Evolutionary conservation across 2,888 invertebrate species (phyloP), one percentile per base, ranked within the genome.

Genomic region (Andricus quercusramuli): DNA sequence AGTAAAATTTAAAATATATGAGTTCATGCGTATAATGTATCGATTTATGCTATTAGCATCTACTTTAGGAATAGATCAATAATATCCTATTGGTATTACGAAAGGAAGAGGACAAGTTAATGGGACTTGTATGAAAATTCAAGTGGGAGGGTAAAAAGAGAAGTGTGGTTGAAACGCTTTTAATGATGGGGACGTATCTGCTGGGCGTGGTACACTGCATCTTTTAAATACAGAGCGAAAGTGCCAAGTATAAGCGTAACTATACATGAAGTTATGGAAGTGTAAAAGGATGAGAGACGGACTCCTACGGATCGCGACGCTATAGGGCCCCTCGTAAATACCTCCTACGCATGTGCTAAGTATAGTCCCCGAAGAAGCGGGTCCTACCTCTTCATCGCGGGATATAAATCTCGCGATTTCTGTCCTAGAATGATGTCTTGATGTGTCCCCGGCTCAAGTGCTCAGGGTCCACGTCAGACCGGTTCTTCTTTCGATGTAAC

Each of bases 351-450:
- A 82, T 78, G 78, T 68, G 80, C 84, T 80, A 84, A 84, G 84
- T 84, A 82, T 82, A 82, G 78, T 83, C 82, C 79, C 79, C 25
- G 47, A 70, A 79, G 79, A 80, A 78, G 80, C 82, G 82, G 83
- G 82, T 82, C 70, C 84, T 79, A 84, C 81, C 85, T 85, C 85
- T 87, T 86, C 87, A 85, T 86, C 85, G 86, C 79, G 37, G 79
- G 78, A 84, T 82, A 85, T 86, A 86, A 87, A 86, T 87, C 86
- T 85, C 82, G 82, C 77, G 84, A 85, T 87, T 88, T 87, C 83
- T 87, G 83, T 37, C 77, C 78, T 80, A 79, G 85, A 86, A 84
- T 89, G 89, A 90, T 89, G 90, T 90, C 90, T 90, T 90, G 89
- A 89, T 90, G 86, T 87, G 87, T 84, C 83, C 79, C 29, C 9